Evolutionary conservation across 2,888 invertebrate species (phyloP).

Genomic region (Ptilodon capucinus): DNA sequence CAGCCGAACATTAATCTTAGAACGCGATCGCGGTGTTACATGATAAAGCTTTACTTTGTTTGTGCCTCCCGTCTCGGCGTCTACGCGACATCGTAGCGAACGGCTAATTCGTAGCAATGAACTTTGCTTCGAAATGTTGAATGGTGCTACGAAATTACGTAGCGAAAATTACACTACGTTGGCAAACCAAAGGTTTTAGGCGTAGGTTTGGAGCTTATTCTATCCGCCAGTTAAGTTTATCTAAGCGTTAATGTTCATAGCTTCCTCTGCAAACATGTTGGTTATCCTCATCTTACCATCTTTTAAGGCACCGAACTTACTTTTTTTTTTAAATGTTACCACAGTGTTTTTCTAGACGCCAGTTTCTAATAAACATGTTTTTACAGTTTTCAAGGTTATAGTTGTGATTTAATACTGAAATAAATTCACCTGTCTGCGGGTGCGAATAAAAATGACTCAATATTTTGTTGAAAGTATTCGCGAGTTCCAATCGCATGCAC

Average conservation of each 20-base stretch:
- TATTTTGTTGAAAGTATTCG: not conserved
- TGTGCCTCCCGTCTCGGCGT: constrained; percentile 30
- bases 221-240: not conserved
- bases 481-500: not conserved
- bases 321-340: too few species aligned
- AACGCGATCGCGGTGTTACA: constrained; percentile 48
- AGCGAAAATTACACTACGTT: not conserved
- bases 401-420: not conserved
- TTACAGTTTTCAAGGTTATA: too few species aligned
- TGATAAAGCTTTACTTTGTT: constrained; percentile 57
- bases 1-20: constrained; percentile 69
- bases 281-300: too few species aligned
- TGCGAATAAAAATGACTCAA: not conserved
- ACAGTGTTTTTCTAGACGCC: too few species aligned
- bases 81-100: constrained; percentile 24
- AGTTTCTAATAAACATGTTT: too few species aligned
- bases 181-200: too few species aligned
- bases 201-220: not conserved
- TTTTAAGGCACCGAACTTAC: too few species aligned
- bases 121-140: not conserved
- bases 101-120: constrained; percentile 21
- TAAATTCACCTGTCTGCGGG: not conserved
- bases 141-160: not conserved
- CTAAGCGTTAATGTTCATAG: not conserved
- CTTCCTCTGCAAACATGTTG: not conserved